phyloP scores from a whole-genome alignment of 2,888 invertebrate species.

The Calameuta idolon region DNA sequence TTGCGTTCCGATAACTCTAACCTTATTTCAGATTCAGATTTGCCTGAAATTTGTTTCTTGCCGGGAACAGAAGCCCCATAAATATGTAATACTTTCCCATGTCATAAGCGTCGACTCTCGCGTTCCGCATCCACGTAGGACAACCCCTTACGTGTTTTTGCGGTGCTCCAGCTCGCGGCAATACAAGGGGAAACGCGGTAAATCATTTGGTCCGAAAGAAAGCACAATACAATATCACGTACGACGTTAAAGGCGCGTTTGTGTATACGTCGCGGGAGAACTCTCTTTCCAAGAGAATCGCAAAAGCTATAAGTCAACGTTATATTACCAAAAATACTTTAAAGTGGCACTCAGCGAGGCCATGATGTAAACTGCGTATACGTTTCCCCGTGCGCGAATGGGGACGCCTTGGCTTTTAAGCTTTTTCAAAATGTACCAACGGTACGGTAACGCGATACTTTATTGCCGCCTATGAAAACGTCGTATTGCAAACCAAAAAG shows the following conservation, averaged over 20 bases:
- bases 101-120: conserved; percentile 39
- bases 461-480: conserved; percentile 47
- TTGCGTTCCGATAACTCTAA: conserved; percentile 56
- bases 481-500: too few species aligned
- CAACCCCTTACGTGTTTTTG: conserved; percentile 61
- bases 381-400: not conserved
- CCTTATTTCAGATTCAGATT: conserved; percentile 62
- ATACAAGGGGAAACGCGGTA: conserved; percentile 58
- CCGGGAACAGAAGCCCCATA: conserved; percentile 62
- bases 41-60: conserved; percentile 63
- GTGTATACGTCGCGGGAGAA: conserved; percentile 10
- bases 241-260: conserved; percentile 16
- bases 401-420: conserved; percentile 11
- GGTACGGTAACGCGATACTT: conserved; percentile 42
- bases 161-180: conserved; percentile 49
- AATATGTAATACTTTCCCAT: conserved; percentile 64
- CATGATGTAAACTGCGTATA: conserved; percentile 2
- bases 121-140: conserved; percentile 30
- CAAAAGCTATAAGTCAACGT: conserved; percentile 63
- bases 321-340: conserved; percentile 66
- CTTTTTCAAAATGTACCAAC: not conserved
- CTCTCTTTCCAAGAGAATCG: conserved; percentile 39
- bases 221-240: conserved; percentile 57
- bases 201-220: conserved; percentile 66
- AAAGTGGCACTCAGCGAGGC: conserved; percentile 58